Conservation (phyloP, 2,888 invertebrate species). For the Unio pictorum region DNA sequence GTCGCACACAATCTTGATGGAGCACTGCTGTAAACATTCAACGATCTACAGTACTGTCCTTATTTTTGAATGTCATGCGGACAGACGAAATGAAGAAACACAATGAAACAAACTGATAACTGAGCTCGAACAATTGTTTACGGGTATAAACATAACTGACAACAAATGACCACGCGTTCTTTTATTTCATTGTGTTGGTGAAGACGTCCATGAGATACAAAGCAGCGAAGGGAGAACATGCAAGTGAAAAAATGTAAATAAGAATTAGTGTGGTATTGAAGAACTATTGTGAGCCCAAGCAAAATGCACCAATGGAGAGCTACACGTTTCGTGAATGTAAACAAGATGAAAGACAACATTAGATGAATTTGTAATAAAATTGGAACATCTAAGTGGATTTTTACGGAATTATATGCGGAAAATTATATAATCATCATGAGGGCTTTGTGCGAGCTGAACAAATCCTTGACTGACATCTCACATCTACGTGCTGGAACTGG, state of each 20-base stretch:
- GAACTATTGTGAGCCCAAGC: conserved; percentile 11
- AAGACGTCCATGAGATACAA: conserved; percentile 12
- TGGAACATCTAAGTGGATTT: conserved; percentile 11
- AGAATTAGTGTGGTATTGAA: conserved; percentile 6
- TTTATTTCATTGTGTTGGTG: conserved; percentile 14
- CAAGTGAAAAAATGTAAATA: conserved; percentile 2
- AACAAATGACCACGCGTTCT: conserved; percentile 6
- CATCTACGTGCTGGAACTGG: conserved; percentile 11
- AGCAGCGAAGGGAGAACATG: conserved; percentile 3
- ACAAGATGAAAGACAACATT: conserved; percentile 18
- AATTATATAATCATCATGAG: conserved; percentile 11
- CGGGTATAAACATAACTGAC: conserved; percentile 5
- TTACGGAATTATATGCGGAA: conserved; percentile 12
- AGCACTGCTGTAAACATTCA: too few relatives aligned
- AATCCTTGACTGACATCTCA: conserved; percentile 1
- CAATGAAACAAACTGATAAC: conserved; percentile 10
- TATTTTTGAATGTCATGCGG: conserved; percentile 5
- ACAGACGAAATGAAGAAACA: conserved; percentile 9
- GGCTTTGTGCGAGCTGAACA: conserved; percentile 1
- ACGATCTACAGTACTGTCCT: too few relatives aligned
- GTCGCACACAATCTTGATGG: too few relatives aligned
- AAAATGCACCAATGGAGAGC: conserved; percentile 20
- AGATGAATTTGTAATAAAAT: conserved; percentile 23
- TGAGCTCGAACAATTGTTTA: conserved; percentile 8
- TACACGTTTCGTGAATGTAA: conserved; percentile 17